Evolutionary conservation across 2,797 vertebrate genomes (phyloP).

Genomic region (Coilia nasus): DNA sequence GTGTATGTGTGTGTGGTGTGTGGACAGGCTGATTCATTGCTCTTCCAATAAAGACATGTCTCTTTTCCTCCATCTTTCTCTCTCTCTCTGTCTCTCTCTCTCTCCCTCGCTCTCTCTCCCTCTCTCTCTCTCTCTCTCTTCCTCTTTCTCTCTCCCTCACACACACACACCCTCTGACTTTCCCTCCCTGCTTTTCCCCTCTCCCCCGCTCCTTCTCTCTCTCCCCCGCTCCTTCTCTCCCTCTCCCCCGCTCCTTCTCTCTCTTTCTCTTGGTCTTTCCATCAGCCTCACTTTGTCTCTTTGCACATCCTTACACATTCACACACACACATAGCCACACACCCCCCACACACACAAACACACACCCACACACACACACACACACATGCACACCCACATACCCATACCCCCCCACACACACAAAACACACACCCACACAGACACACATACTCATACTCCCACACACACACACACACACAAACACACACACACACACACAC

Average conservation of each 20-base stretch:
- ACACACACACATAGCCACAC: not conserved
- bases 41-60: conserved; percentile 21
- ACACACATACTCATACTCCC: too few species aligned
- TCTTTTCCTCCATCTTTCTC: conserved; percentile 23
- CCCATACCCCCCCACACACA: not conserved
- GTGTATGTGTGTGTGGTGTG: not conserved
- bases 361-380: not conserved
- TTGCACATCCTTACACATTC: not conserved
- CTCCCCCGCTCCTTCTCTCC: not conserved
- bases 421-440: not conserved
- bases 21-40: conserved; percentile 10
- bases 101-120: not conserved
- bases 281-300: not conserved
- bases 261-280: conserved; percentile 6
- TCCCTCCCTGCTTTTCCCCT: not conserved
- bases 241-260: not conserved
- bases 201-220: not conserved
- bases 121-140: not conserved
- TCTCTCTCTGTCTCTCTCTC: not conserved
- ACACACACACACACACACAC: too few species aligned
- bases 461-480: too few species aligned
- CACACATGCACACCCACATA: not conserved
- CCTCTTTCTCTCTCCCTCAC: not conserved
- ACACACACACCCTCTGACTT: too few species aligned
- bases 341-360: not conserved